phyloP scores from a whole-genome alignment of 2,888 invertebrate species.

The Thecocarcelia acutangulata region DNA sequence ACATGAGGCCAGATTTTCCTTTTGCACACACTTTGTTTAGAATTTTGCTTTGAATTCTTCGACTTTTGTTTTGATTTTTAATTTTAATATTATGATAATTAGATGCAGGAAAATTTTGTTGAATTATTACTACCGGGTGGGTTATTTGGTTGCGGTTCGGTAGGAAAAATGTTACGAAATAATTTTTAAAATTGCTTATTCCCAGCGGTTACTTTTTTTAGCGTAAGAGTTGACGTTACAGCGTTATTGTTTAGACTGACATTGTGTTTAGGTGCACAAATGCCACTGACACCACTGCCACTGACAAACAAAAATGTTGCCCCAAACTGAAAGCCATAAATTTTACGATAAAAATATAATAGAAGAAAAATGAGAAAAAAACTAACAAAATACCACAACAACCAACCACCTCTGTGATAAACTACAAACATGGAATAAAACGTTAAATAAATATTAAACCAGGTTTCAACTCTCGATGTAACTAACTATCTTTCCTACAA shows the following conservation, averaged over 20 bases:
- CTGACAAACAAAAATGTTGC: slow-evolving; percentile 54
- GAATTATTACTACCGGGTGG: slow-evolving; percentile 12
- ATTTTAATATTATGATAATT: neutral
- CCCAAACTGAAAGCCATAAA: slow-evolving; percentile 63
- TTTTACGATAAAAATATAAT: slow-evolving; percentile 15
- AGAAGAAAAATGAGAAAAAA: slow-evolving; percentile 30
- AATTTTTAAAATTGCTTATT: neutral
- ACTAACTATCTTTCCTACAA: slow-evolving; percentile 38
- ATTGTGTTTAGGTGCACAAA: slow-evolving; percentile 60
- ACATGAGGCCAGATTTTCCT: slow-evolving; percentile 71
- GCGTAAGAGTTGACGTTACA: slow-evolving; percentile 58
- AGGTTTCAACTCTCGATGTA: slow-evolving; percentile 21
- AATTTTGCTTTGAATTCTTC: neutral
- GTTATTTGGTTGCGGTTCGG: slow-evolving; percentile 12
- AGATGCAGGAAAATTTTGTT: neutral
- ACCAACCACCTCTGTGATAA: slow-evolving; percentile 51
- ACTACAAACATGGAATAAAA: slow-evolving; percentile 50
- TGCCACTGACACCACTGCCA: slow-evolving; percentile 64
- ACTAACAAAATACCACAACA: slow-evolving; percentile 39
- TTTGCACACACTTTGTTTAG: neutral
- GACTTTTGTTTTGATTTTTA: neutral
- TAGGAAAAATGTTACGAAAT: slow-evolving; percentile 20
- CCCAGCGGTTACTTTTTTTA: slow-evolving; percentile 40
- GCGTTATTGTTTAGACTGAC: slow-evolving; percentile 61
- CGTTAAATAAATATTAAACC: slow-evolving; percentile 31